Conservation (phyloP, 1,140 invertebrate genomes). For the Microplitis mediator region DNA sequence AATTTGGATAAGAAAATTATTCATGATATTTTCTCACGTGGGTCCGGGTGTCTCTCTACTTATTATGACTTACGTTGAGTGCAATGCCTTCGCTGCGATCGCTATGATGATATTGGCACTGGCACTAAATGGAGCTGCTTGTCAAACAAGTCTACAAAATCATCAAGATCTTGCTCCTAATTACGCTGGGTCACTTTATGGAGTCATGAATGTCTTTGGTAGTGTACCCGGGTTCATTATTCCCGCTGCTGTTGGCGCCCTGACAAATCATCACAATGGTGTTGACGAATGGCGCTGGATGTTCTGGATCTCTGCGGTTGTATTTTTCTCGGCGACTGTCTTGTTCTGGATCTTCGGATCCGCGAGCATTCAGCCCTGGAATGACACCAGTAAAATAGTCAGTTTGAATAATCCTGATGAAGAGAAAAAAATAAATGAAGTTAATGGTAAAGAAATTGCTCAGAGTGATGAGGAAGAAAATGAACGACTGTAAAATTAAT, state of each 20-base stretch:
- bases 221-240: conserved; percentile 77
- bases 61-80: conserved; percentile 70
- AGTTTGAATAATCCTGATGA: background rate
- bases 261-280: conserved; percentile 74
- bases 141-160: conserved; percentile 82
- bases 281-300: conserved; percentile 78
- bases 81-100: conserved; percentile 68
- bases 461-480: conserved; percentile 6
- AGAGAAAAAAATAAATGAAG: conserved; percentile 1
- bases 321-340: conserved; percentile 73
- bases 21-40: conserved; percentile 74
- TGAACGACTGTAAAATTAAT: background rate
- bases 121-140: conserved; percentile 82
- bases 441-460: background rate
- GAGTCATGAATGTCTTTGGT: conserved; percentile 75
- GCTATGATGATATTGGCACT: conserved; percentile 75
- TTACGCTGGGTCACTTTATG: conserved; percentile 78
- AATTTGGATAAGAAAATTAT: conserved; percentile 71
- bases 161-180: conserved; percentile 84
- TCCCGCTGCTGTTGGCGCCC: conserved; percentile 71
- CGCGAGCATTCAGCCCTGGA: conserved; percentile 71
- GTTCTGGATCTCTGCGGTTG: conserved; percentile 74
- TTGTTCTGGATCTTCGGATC: conserved; percentile 74
- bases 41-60: conserved; percentile 73
- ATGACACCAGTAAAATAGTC: conserved; percentile 46